Evolutionary conservation across 2,888 invertebrate species (phyloP).

Genomic region (Dolichopus griseipennis): DNA sequence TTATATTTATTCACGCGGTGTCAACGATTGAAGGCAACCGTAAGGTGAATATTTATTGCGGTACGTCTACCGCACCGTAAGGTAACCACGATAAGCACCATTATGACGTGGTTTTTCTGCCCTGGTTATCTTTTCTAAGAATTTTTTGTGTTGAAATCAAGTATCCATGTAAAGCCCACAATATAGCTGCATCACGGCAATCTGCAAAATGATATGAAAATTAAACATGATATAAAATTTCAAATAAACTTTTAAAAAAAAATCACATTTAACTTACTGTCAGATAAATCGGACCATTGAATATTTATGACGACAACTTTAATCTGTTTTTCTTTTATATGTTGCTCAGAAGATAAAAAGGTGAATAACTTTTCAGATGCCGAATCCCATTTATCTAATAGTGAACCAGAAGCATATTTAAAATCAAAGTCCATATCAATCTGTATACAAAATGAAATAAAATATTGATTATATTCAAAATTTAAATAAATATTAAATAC

Average conservation of each 20-base stretch:
- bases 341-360: background rate
- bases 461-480: background rate
- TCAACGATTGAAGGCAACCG: too few species aligned
- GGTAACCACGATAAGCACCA: too few species aligned
- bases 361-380: background rate
- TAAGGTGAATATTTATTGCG: too few species aligned
- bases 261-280: background rate
- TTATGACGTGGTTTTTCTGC: slow-evolving; percentile 13
- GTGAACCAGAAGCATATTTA: slow-evolving; percentile 5
- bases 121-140: slow-evolving; percentile 11
- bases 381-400: background rate
- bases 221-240: background rate
- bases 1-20: too few species aligned
- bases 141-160: slow-evolving; percentile 13
- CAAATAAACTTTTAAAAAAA: slow-evolving; percentile 7
- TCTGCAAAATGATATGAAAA: too few species aligned
- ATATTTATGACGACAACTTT: too few species aligned
- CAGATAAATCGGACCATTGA: background rate
- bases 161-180: too few species aligned
- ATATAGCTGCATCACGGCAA: too few species aligned
- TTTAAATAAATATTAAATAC: slow-evolving; percentile 11
- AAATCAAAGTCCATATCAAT: too few species aligned
- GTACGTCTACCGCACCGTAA: too few species aligned
- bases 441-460: slow-evolving; percentile 7
- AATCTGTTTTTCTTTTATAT: background rate